Evolutionary conservation across 2,888 invertebrate genomes (phyloP).

Genomic region (Leptinotarsa haldemani): DNA sequence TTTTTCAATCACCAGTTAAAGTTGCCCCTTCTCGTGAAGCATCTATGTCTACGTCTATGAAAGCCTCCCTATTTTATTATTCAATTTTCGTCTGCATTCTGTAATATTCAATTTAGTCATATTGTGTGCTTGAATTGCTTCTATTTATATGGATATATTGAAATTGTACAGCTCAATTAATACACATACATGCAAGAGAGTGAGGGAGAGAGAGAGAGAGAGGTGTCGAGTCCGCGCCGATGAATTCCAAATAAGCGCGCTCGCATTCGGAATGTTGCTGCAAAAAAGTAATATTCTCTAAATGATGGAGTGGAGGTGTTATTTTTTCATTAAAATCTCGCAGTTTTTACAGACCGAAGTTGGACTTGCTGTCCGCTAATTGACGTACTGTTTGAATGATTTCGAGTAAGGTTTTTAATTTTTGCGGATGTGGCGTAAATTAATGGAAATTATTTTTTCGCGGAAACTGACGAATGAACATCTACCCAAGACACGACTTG

Average conservation of each 20-base stretch:
- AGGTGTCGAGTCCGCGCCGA: constrained; percentile 47
- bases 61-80: constrained; percentile 56
- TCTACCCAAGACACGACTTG: not conserved
- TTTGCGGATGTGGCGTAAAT: constrained; percentile 10
- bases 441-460: not conserved
- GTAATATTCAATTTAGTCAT: constrained; percentile 60
- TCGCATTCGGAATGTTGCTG: constrained; percentile 23
- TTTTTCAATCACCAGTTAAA: not conserved
- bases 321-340: constrained; percentile 34
- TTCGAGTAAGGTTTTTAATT: constrained; percentile 20
- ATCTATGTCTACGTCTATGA: constrained; percentile 30
- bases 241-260: constrained; percentile 53
- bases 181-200: constrained; percentile 51
- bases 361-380: constrained; percentile 17
- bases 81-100: constrained; percentile 60
- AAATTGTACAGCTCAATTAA: constrained; percentile 61
- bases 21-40: not conserved
- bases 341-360: constrained; percentile 24
- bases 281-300: constrained; percentile 30
- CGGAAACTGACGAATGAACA: not conserved
- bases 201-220: constrained; percentile 30
- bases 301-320: constrained; percentile 30
- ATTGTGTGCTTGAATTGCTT: constrained; percentile 59
- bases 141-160: constrained; percentile 60
- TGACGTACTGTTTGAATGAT: constrained; percentile 24